Base-by-base conservation (phyloP, 30 jellyfish, hydroid and myxozoan species). In the Turritopsis dohrnii region DNA sequence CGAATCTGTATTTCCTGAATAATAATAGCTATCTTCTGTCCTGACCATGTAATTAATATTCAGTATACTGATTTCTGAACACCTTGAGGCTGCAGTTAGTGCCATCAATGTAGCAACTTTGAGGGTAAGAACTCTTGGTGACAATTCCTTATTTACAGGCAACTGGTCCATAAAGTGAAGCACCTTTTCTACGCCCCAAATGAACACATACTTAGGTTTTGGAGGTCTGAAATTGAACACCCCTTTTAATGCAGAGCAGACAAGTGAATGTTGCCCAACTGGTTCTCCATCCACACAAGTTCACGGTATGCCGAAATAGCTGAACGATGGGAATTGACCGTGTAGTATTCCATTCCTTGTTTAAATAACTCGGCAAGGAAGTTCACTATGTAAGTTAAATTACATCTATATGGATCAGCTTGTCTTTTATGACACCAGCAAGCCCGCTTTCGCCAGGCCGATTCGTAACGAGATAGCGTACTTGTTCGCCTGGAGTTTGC, bases 371-470 rank as follows among this genome's bases (percentile, higher is more conserved):
- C 29, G 53, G 87, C 81, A 17, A 80, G 79, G 81, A 41, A 80
- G 54, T 80, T 65, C 66, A 80, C 27, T 75, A 80, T 65, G 52
- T 52, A 20, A 52, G 54, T 80, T 65, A 52, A 19, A 60, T 71
- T 21, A 76, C 87, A 83, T 22, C 81, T 53, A 73, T 71, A 83
- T 30, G 90, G 90, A 83, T 72, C 53, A 81, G 66, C 83, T 53
- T 81, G 83, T 52, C 65, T 65, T 65, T 54, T 53, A 81, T 53
- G 22, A 81, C 87, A 81, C 87, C 87, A 81, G 87, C 87, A 52
- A 83, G 79, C 83, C 71, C 87, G 53, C 87, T 81, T 81, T 21
- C 83, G 65, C 87, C 87, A 81, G 87, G 87, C 79, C 87, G 87
- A 81, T 81, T 81, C 65, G 87, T 81, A 81, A 81, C 29, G 30